These are phyloP conservation scores for Microtus oregoni DNA, from an alignment of 2,113 vertebrate genomes.

Conservation along the genomic window DNA sequence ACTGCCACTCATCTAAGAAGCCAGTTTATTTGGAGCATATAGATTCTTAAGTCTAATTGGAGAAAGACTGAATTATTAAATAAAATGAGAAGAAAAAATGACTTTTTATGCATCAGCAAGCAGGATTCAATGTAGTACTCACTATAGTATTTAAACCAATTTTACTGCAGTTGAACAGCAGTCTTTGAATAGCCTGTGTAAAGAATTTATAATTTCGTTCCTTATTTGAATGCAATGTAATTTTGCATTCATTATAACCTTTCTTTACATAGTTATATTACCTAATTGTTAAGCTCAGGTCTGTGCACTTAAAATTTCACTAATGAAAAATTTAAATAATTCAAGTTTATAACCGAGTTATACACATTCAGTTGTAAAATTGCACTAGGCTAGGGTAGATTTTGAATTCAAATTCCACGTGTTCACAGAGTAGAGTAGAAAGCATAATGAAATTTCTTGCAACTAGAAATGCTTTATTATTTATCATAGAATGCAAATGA, in stretches of 20 bases:
- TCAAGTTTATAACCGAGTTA: neutral
- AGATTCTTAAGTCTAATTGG: slow-evolving; percentile 45
- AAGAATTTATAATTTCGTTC: neutral
- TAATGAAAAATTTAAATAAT: slow-evolving; percentile 58
- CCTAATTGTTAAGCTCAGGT: neutral
- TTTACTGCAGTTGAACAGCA: slow-evolving; percentile 47
- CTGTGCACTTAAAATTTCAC: neutral
- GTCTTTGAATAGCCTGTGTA: neutral
- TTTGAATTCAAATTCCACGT: slow-evolving; percentile 67
- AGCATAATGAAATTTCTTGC: slow-evolving; percentile 8
- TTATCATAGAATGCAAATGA: slow-evolving; percentile 65
- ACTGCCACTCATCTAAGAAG: neutral
- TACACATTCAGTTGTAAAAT: slow-evolving; percentile 32
- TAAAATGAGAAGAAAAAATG: slow-evolving; percentile 59
- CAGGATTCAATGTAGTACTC: slow-evolving; percentile 50
- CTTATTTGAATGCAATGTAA: slow-evolving; percentile 8
- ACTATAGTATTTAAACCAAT: slow-evolving; percentile 54
- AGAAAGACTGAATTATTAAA: slow-evolving; percentile 60
- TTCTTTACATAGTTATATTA: neutral
- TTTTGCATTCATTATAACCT: neutral
- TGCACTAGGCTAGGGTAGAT: slow-evolving; percentile 8
- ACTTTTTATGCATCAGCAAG: slow-evolving; percentile 53
- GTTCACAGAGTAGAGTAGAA: slow-evolving; percentile 47
- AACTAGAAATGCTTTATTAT: slow-evolving; percentile 65
- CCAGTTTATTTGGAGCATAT: slow-evolving; percentile 50